Evolutionary conservation across 1,140 invertebrate genomes (phyloP).

Genomic region (Lepidurus apus): DNA sequence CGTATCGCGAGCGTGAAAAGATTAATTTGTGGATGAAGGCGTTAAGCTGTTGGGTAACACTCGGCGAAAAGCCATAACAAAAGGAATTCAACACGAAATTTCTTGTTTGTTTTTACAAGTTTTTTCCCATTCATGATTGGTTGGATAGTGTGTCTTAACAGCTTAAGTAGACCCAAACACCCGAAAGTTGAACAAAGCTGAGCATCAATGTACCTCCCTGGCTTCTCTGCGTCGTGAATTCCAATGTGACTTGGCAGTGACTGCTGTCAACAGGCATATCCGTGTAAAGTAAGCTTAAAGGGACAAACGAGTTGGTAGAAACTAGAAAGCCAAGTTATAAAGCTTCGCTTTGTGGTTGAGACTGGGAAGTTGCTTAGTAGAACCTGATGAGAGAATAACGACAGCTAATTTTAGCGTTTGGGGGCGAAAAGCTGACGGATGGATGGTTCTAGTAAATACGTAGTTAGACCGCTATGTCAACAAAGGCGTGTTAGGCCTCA

Average conservation of each 20-base stretch:
- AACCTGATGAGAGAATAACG: not conserved
- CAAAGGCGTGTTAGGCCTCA: too few species aligned
- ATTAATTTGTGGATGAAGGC: conserved; percentile 22
- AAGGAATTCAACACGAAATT: not conserved
- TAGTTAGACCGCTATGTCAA: too few species aligned
- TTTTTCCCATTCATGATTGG: too few species aligned
- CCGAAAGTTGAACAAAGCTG: too few species aligned
- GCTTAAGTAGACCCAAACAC: too few species aligned
- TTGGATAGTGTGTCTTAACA: too few species aligned
- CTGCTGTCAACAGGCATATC: too few species aligned
- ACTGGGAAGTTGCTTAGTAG: not conserved
- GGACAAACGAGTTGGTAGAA: not conserved
- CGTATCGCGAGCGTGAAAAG: not conserved
- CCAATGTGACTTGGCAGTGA: too few species aligned
- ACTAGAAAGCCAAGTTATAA: too few species aligned
- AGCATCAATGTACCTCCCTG: too few species aligned
- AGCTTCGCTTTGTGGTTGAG: not conserved
- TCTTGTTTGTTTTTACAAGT: not conserved
- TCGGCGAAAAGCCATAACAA: not conserved
- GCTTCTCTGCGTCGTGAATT: too few species aligned
- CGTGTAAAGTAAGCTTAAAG: too few species aligned
- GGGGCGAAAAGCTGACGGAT: not conserved
- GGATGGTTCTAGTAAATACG: not conserved
- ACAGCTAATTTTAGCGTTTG: conserved; percentile 6
- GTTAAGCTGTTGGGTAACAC: not conserved